Evolutionary conservation across 1,140 invertebrate species (phyloP), one percentile per base, ranked within the genome.

Genomic region (Ooceraea biroi): DNA sequence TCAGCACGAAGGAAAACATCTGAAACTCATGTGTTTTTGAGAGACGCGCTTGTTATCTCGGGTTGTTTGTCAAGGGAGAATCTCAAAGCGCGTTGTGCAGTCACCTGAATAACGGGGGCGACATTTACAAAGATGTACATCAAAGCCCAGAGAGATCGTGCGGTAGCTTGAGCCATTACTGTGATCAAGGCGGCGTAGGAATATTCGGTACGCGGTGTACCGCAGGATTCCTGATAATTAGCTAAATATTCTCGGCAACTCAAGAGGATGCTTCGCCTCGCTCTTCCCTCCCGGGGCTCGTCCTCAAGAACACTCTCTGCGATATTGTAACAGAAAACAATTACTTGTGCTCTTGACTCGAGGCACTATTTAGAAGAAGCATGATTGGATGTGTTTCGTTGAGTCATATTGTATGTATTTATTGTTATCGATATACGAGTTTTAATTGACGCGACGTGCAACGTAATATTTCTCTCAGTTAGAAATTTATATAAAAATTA

Each of bases 1-100:
- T 85, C 73, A 93, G 19, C 19, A 92, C 85, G 74, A 91, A 91
- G n/a, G 93, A 83, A 65, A 93, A 90, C 69, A 94, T 91, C 93
- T 94, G 78, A 22, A 92, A 93, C 48, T 82, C 82, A 30, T 2
- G n/a, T 36, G 36, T 7, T 80, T 69, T 69, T 2, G 52, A 48
- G 17, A 30, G 0, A 77, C 48, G 12, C 17, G 25, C 17, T 0
- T 14, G 36, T 78, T 41, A 19, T 12, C 17, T 27, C 36, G 3
- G 30, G 0, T 17, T 76, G n/a, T n/a, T 14, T 22, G 14, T n/a
- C 3, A 7, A 1, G 12, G 4, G 11, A 36, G 12, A 4, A 69
- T 69, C 48, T 30, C 41, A 5, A 19, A 22, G 11, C 8, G 41
- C 0, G 11, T 44, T 41, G 2, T 65, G 22, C 36, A 72, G 83